Base-by-base conservation (phyloP, 1,140 invertebrate genomes). In the Drosophila littoralis region DNA sequence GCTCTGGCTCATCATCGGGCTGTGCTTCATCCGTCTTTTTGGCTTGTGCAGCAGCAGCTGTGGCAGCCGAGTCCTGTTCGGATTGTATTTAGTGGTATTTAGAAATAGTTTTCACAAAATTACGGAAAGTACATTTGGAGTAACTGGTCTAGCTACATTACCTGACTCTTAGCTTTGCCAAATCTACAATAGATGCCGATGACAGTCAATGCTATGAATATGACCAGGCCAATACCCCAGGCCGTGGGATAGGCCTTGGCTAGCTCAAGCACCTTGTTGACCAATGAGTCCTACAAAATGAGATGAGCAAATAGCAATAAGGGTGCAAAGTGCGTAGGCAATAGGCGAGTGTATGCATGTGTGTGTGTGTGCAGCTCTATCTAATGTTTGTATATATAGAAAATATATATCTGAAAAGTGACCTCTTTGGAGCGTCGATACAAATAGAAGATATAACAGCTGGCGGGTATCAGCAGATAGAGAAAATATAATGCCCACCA, bases 201-300 rank as follows among this genome's bases (percentile, higher is more conserved):
- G 73, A 96, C 96, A 92, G 97, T 93, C 59, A 95, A 94, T 65
- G 98, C 91, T 52, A 77, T 46, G 42, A 83, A 38, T 46, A 35
- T 66, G 40, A 88, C 63, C 77, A 98, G 94, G 93, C 98, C 97
- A 57, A 97, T 94, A 58, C 95, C 96, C 96, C 97, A 98, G 69
- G 98, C 94, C 96, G 97, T 98, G 35, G 98, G 98, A 91, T 97
- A 95, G 64, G 97, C 96, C 79, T 97, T 96, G 66, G 97, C 97
- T 79, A 96, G 96, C 91, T 96, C 95, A 75, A 97, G 93, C 63
- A 97, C 93, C 74, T 96, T 95, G 91, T 96, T 95, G 89, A 98
- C 94, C 79, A 97, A 93, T 89, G 96, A 97, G 90, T 96, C 96
- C 97, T 98, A 95, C 78, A 82, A 85, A 65, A 80, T 65, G 69